Evolutionary conservation across 2,888 invertebrate genomes (phyloP), one percentile per base, ranked within the genome.

Genomic region (Lamproptera curius): DNA sequence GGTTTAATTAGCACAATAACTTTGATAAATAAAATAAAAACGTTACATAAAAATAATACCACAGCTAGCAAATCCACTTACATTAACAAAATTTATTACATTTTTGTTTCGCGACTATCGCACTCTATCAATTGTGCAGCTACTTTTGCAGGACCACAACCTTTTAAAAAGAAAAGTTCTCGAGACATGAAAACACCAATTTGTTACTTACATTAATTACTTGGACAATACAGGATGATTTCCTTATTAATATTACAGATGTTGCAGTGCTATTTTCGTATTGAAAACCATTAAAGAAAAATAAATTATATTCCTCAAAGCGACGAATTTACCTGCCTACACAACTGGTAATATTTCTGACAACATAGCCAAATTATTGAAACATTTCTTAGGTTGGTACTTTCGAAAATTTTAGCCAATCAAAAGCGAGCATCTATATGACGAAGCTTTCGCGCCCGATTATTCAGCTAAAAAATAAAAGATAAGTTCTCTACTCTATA

Each of bases 131-230:
- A 73, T 72, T 78, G 78, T 80, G 78, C 75, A 81, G 81, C 79
- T 86, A 87, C 83, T 86, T 86, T 85, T 81, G 73, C 74, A 79
- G 76, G 77, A 74, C 65, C 76, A 76, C 81, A 85, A 85, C 83
- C 81, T 80, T 82, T 76, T 73, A 72, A 64, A 74, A 64, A 68
- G 75, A 85, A 84, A 87, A 87, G 79, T 87, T 85, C 70, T 72
- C 50, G 59, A 79, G 83, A 85, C 75, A 83, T 65, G 67, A 60
- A 61, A 65, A 64, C 58, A 60, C 43, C 61, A 65, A 65, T 66
- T 69, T 65, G 59, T 54, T 72, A 73, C 76, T 76, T 65, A 81
- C 76, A 68, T 72, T 67, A 63, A 41, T 35, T 53, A 62, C 54
- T 64, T 65, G 58, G 58, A 68, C 54, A 52, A 52, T 45, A 52